These are phyloP conservation scores for Limnothrissa miodon DNA, from an alignment of 2,113 vertebrate genomes.

Conservation along the genomic window DNA sequence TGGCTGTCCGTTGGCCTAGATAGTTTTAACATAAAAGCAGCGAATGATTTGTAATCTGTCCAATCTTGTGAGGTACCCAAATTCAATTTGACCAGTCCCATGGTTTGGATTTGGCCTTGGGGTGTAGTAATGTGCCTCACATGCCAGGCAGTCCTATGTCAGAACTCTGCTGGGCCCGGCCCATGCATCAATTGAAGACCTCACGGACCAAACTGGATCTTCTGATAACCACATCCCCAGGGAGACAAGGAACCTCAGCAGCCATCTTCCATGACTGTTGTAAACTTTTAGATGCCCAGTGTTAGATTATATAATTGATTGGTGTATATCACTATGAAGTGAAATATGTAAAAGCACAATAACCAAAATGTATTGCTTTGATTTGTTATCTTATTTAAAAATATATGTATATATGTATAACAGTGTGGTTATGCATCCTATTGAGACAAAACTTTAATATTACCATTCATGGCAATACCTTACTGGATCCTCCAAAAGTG, in stretches of 20 bases:
- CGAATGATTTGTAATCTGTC: conserved; percentile 28
- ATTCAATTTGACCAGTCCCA: conserved; percentile 49
- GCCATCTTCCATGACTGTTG: background rate
- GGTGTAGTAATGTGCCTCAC: conserved; percentile 44
- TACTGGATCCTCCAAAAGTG: no score
- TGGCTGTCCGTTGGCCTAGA: background rate
- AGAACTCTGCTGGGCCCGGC: conserved; percentile 1
- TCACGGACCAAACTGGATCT: conserved; percentile 7
- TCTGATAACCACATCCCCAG: background rate
- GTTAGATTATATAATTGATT: background rate
- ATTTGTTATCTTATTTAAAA: background rate
- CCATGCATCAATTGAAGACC: background rate
- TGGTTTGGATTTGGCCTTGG: conserved; percentile 46
- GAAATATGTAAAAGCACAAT: background rate
- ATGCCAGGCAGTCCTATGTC: conserved; percentile 28
- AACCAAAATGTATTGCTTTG: background rate
- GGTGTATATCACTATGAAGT: background rate
- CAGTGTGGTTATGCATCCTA: no score
- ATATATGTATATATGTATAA: no score
- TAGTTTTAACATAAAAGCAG: background rate
- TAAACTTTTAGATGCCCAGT: background rate
- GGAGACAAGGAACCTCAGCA: background rate
- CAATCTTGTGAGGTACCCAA: conserved; percentile 39
- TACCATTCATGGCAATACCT: no score
- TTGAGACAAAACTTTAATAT: no score